Conservation (phyloP, 2,888 invertebrate species). For the Philonicus albiceps region DNA sequence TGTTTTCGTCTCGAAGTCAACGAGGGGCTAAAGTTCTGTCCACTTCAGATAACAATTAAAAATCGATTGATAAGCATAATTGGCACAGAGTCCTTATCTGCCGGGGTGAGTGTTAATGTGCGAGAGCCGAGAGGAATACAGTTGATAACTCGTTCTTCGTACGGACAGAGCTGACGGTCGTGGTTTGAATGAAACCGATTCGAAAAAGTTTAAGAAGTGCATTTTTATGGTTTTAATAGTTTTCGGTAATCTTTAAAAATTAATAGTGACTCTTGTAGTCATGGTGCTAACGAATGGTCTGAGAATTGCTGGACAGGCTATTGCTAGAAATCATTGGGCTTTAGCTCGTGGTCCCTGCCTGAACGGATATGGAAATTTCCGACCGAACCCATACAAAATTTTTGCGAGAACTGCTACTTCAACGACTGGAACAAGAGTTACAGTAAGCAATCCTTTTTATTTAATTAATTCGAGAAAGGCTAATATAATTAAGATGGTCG, state of each 20-base stretch:
- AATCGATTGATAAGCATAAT: constrained; percentile 40
- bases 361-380: not conserved
- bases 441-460: not conserved
- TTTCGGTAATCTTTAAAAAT: not conserved
- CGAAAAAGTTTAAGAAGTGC: not conserved
- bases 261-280: constrained; percentile 14
- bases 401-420: not conserved
- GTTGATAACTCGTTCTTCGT: constrained; percentile 13
- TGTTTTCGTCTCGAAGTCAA: not conserved
- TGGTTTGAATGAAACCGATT: not conserved
- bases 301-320: constrained; percentile 31
- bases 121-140: constrained; percentile 11
- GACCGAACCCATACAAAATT: not conserved
- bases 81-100: constrained; percentile 33
- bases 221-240: not conserved
- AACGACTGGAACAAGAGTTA: not conserved
- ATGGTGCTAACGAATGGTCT: constrained; percentile 39
- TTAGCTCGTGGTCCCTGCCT: constrained; percentile 8
- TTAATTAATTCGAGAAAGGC: not conserved
- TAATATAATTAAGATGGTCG: not conserved
- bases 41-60: constrained; percentile 21
- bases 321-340: constrained; percentile 15
- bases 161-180: not conserved
- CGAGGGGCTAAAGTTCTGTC: constrained; percentile 23
- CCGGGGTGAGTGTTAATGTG: not conserved